Conservation (phyloP, 1,140 invertebrate genomes). For the Panulirus ornatus region DNA sequence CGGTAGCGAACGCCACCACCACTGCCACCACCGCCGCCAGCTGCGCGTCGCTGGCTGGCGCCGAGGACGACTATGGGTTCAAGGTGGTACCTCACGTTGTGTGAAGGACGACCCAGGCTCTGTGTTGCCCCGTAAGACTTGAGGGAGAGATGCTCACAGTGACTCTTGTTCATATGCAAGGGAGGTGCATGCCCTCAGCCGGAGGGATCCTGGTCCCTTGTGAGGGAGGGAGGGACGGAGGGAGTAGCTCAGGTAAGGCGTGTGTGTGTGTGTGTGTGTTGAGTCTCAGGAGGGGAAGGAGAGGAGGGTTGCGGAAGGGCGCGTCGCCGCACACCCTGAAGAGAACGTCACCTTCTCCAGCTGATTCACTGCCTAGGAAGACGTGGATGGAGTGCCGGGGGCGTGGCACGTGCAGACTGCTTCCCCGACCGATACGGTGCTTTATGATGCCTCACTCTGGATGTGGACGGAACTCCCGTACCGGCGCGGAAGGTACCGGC, state of each 20-base stretch:
- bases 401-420: not conserved
- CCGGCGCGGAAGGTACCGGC: too few species aligned
- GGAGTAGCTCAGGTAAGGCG: not conserved
- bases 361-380: constrained; percentile 51
- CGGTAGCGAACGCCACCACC: not conserved
- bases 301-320: too few species aligned
- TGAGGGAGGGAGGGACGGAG: not conserved
- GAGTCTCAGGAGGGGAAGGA: not conserved
- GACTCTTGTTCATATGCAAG: not conserved
- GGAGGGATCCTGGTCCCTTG: too few species aligned
- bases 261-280: not conserved
- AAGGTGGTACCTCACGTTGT: constrained; percentile 67
- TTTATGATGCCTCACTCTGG: not conserved
- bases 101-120: not conserved
- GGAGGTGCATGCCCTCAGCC: not conserved
- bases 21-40: not conserved
- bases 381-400: not conserved
- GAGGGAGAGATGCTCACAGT: not conserved
- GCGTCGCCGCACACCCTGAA: too few species aligned
- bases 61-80: constrained; percentile 67
- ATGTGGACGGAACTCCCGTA: too few species aligned
- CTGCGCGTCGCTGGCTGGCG: constrained; percentile 43
- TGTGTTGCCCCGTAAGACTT: not conserved
- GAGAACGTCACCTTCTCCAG: not conserved
- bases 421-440: not conserved